Evolutionary conservation across 2,797 vertebrate genomes (phyloP).

Genomic region (Sebastolobus alascanus): DNA sequence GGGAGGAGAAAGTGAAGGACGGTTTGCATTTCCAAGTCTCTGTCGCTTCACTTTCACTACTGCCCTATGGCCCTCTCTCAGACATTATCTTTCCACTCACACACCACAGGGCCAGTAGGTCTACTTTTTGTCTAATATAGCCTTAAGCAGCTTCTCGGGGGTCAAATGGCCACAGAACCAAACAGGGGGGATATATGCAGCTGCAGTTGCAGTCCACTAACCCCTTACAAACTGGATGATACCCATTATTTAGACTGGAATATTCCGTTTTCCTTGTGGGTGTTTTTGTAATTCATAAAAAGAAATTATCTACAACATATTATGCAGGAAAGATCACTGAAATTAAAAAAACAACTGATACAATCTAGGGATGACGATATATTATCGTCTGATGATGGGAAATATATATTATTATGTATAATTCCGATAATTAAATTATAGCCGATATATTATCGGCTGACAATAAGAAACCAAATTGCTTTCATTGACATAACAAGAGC

Average conservation of each 20-base stretch:
- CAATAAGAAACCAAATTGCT: too few species aligned
- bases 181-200: neutral
- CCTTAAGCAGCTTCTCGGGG: conserved; percentile 52
- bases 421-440: too few species aligned
- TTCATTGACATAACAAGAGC: too few species aligned
- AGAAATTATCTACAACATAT: neutral
- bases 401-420: too few species aligned
- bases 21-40: conserved; percentile 57
- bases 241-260: conserved; percentile 37
- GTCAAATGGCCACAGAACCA: conserved; percentile 37
- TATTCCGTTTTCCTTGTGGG: conserved; percentile 10
- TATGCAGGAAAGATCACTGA: neutral
- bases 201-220: conserved; percentile 15
- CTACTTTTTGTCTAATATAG: conserved; percentile 50
- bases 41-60: conserved; percentile 37
- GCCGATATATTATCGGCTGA: too few species aligned
- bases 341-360: conserved; percentile 6
- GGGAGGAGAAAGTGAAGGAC: conserved; percentile 41
- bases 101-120: conserved; percentile 48
- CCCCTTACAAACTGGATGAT: conserved; percentile 30
- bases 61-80: conserved; percentile 46
- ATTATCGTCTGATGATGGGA: neutral
- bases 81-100: conserved; percentile 56
- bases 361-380: neutral
- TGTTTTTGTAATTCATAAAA: conserved; percentile 14